Evolutionary conservation across 1,140 invertebrate species (phyloP).

Genomic region (Hypothenemus hampei): DNA sequence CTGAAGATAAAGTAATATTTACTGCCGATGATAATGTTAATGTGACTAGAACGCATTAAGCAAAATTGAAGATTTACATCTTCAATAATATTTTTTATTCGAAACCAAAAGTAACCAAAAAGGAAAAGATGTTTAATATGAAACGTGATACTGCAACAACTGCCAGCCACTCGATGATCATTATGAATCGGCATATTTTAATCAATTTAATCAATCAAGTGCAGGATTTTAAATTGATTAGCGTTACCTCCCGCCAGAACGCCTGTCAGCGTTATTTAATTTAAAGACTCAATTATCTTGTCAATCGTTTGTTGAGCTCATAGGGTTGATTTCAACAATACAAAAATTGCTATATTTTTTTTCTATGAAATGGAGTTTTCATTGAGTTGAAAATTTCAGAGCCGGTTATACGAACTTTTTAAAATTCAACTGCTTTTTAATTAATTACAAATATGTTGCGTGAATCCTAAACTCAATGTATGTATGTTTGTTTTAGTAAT

Average conservation of each 20-base stretch:
- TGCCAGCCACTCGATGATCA: conserved; percentile 2
- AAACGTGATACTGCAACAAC: no score
- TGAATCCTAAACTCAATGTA: conserved; percentile 21
- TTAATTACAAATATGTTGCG: conserved; percentile 23
- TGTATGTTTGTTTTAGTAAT: conserved; percentile 31
- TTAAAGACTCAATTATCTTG: conserved; percentile 28
- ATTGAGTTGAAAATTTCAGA: no score
- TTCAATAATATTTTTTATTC: no score
- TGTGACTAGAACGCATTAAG: no score
- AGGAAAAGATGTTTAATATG: no score
- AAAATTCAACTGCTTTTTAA: no score
- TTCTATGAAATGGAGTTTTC: no score
- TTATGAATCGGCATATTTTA: conserved; percentile 27
- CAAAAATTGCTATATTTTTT: no score
- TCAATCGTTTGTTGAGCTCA: conserved; percentile 11
- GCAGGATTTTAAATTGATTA: conserved; percentile 21
- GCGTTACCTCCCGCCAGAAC: conserved; percentile 18
- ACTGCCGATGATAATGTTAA: no score
- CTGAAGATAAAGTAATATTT: no score
- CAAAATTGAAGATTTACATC: neutral
- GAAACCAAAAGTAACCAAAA: neutral
- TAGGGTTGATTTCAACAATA: no score
- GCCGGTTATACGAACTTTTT: no score
- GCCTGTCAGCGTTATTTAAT: conserved; percentile 28
- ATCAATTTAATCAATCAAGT: conserved; percentile 28